These are phyloP conservation scores for Bombus pyrosoma DNA, from an alignment of 1,140 invertebrate species.

Conservation along the genomic window DNA sequence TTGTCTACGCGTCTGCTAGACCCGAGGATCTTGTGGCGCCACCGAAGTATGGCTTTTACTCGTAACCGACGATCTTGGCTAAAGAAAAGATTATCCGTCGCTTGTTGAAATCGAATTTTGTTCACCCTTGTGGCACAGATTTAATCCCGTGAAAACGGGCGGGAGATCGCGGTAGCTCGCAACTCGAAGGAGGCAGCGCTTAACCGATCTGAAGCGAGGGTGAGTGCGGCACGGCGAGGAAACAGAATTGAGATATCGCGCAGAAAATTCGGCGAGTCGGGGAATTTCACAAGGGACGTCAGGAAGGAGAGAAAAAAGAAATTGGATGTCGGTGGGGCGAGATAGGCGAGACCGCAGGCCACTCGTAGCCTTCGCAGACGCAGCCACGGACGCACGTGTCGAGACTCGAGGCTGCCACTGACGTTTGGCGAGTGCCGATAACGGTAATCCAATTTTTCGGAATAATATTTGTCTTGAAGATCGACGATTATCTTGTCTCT, in stretches of 20 bases:
- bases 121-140: not conserved
- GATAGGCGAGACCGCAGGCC: constrained; percentile 37
- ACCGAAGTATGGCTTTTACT: too few species aligned
- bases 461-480: constrained; percentile 82
- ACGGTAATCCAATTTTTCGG: constrained; percentile 81
- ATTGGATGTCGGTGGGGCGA: constrained; percentile 44
- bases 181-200: too few species aligned
- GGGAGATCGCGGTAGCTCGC: too few species aligned
- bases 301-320: constrained; percentile 41
- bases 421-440: constrained; percentile 74
- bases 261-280: constrained; percentile 29
- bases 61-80: not conserved
- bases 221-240: not conserved
- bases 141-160: not conserved
- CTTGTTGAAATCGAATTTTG: not conserved
- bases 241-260: constrained; percentile 17
- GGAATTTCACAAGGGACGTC: constrained; percentile 37
- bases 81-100: not conserved
- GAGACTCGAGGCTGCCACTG: constrained; percentile 30
- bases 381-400: not conserved
- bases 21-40: not conserved
- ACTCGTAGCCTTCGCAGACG: constrained; percentile 33
- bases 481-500: constrained; percentile 67
- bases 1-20: not conserved
- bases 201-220: too few species aligned